These are phyloP conservation scores for Sebastes cheni DNA, from an alignment of 2,797 vertebrate species.

Conservation along the genomic window DNA sequence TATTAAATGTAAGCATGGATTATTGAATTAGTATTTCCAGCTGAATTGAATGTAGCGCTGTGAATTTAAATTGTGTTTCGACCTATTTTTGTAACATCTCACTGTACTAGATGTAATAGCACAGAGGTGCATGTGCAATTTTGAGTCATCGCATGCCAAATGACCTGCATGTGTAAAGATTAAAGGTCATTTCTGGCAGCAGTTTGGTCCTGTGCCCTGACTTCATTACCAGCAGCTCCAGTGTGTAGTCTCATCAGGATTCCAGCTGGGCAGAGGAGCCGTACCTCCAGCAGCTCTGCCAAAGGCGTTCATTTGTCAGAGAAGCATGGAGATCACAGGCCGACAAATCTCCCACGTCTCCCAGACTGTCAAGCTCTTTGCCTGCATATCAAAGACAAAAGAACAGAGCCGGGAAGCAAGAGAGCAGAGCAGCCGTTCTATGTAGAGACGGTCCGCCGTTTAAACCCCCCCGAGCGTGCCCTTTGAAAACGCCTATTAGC, in stretches of 20 bases:
- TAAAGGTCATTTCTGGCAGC: slow-evolving; percentile 71
- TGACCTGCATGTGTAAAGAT: slow-evolving; percentile 57
- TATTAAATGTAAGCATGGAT: slow-evolving; percentile 1
- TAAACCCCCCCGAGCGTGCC: slow-evolving; percentile 73
- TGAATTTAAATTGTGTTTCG: background rate
- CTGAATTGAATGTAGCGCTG: background rate
- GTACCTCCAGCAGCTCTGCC: slow-evolving; percentile 74
- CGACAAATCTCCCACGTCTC: slow-evolving; percentile 81
- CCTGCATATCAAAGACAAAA: slow-evolving; percentile 84
- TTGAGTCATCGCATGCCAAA: slow-evolving; percentile 37
- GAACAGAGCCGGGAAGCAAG: slow-evolving; percentile 66
- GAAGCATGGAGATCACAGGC: slow-evolving; percentile 82
- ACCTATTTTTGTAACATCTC: background rate
- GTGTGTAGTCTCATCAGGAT: slow-evolving; percentile 74
- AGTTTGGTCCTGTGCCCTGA: slow-evolving; percentile 66
- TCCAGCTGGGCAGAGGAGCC: slow-evolving; percentile 67
- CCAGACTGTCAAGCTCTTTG: slow-evolving; percentile 77
- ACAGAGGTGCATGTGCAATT: slow-evolving; percentile 22
- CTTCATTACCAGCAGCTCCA: slow-evolving; percentile 67
- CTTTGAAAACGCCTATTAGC: slow-evolving; percentile 83
- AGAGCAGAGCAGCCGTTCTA: slow-evolving; percentile 73
- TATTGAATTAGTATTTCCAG: background rate
- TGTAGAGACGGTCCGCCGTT: slow-evolving; percentile 75
- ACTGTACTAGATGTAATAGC: background rate
- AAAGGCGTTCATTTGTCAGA: slow-evolving; percentile 84